Evolutionary conservation across 2,113 vertebrate genomes (phyloP), one percentile per base, ranked within the genome.

Genomic region (Clinocottus analis): DNA sequence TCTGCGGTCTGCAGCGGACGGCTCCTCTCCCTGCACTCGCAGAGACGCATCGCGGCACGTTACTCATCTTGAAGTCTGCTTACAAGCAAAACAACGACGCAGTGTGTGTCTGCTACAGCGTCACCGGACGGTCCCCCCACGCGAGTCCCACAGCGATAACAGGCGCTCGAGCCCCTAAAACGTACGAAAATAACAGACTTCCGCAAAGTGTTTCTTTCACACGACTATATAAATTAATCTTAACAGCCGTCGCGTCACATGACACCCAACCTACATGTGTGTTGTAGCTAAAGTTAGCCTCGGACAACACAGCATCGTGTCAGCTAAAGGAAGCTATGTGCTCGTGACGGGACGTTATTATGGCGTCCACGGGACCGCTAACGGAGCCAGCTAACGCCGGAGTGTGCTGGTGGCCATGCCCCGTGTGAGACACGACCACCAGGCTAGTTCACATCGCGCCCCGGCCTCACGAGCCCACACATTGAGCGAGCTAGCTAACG

Each of bases 231-330:
- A 7, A 13, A 61, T 27, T 12, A 2, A 16, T 23, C 16, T 43
- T 5, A 49, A 51, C 7, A 45, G 43, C 12, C 2, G 23, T 37
- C 4, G 65, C 17, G 33, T 64, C 75, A 75, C 51, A 59, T 51
- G 70, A 86, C 75, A 80, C 53, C 39, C 19, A 33, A 53, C 47
- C 65, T 65, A 37, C 27, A 7, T 78, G 56, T 79, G 43, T 75
- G 17, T 27, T 58, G 70, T 47, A 29, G 82, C 80, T 87, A 79
- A 69, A 80, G 75, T 86, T 88, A 90, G 85, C 81, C 16, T 53
- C 27, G 17, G 47, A 82, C 43, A n/a, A 43, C 77, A 72, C 49
- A 78, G 47, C 80, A 72, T 43, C 76, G 47, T 17, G 71, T 61
- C 90, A 89, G 79, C 87, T 29, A 29, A 56, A 13, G 0, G 12